Conservation (phyloP, 2,113 vertebrate genomes). For the Lepus timidus region DNA sequence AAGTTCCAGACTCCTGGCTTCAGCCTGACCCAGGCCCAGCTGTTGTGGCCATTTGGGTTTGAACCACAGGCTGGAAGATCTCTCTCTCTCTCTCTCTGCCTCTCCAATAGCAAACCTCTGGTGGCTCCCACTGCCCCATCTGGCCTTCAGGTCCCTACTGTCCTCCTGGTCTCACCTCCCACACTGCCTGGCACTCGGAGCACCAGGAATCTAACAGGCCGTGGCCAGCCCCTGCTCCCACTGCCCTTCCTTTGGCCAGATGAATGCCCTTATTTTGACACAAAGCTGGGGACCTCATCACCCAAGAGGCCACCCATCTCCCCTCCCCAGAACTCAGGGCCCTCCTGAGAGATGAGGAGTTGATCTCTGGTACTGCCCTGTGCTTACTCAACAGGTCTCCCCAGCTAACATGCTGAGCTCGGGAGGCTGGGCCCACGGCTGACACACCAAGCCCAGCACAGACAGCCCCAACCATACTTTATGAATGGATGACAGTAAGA, state of each 20-base stretch:
- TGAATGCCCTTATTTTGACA: background rate
- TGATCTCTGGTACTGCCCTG: background rate
- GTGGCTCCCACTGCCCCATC: background rate
- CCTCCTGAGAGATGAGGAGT: background rate
- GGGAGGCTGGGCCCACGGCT: background rate
- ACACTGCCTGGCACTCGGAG: background rate
- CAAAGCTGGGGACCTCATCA: fast-evolving
- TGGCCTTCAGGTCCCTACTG: background rate
- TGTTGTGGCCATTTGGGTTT: too few relatives aligned
- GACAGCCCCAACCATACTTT: background rate
- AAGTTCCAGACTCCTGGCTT: too few relatives aligned
- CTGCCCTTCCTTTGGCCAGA: background rate
- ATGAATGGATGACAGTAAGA: background rate
- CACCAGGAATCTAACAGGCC: background rate
- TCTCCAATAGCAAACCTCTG: too few relatives aligned
- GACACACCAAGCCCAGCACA: background rate
- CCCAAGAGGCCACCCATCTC: background rate
- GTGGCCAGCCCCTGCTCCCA: background rate
- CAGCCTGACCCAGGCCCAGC: too few relatives aligned
- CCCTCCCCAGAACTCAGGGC: background rate
- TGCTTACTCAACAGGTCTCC: background rate
- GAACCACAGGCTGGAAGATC: too few relatives aligned
- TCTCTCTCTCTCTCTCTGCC: too few relatives aligned
- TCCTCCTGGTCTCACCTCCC: background rate
- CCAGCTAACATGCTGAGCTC: background rate